A percentile compares a stretch with the other conserved stretches of the same genome.
Evolutionary conservation across 2,888 invertebrate species (phyloP).

Genomic region (Zaprionus obscuricornis): DNA sequence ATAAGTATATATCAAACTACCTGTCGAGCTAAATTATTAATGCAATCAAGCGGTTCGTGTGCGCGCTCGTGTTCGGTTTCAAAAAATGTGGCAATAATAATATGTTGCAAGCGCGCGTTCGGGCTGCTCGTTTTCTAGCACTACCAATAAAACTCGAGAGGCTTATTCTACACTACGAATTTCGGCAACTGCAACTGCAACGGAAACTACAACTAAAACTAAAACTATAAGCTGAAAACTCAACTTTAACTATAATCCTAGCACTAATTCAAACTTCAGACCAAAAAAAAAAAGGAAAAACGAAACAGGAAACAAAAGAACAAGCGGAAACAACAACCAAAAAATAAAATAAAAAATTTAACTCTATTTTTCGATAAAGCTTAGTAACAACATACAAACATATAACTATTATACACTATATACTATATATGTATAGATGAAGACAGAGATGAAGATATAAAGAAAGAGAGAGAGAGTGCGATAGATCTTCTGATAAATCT

Average conservation of each 20-base stretch:
- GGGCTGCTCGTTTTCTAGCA: slow-evolving; percentile 23
- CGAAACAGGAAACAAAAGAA: slow-evolving; percentile 39
- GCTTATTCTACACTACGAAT: slow-evolving; percentile 18
- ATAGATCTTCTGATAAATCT: slow-evolving; percentile 39
- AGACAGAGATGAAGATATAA: slow-evolving; percentile 10
- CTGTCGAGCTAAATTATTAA: slow-evolving; percentile 71
- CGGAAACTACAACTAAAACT: slow-evolving; percentile 2
- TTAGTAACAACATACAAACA: slow-evolving; percentile 23
- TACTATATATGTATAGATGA: slow-evolving; percentile 20
- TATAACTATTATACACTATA: slow-evolving; percentile 17
- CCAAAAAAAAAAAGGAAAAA: slow-evolving; percentile 50
- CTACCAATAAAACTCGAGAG: slow-evolving; percentile 1
- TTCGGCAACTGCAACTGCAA: slow-evolving; percentile 16
- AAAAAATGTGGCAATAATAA: slow-evolving; percentile 40
- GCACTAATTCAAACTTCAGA: slow-evolving; percentile 40
- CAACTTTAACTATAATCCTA: slow-evolving; percentile 24
- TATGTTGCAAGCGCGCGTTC: slow-evolving; percentile 17
- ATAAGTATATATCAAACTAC: slow-evolving; percentile 17
- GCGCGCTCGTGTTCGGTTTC: slow-evolving; percentile 52
- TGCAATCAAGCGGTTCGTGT: slow-evolving; percentile 72
- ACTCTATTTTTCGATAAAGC: slow-evolving; percentile 62
- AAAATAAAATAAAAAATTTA: slow-evolving; percentile 11
- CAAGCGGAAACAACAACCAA: slow-evolving; percentile 4
- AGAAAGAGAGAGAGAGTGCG: slow-evolving; percentile 13
- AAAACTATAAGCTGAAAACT: slow-evolving; percentile 1